Percentiles rank a stretch among this genome's conserved stretches.
phyloP scores from a whole-genome alignment of 2,797 vertebrate genomes.

The Coccyzus lansbergi region DNA sequence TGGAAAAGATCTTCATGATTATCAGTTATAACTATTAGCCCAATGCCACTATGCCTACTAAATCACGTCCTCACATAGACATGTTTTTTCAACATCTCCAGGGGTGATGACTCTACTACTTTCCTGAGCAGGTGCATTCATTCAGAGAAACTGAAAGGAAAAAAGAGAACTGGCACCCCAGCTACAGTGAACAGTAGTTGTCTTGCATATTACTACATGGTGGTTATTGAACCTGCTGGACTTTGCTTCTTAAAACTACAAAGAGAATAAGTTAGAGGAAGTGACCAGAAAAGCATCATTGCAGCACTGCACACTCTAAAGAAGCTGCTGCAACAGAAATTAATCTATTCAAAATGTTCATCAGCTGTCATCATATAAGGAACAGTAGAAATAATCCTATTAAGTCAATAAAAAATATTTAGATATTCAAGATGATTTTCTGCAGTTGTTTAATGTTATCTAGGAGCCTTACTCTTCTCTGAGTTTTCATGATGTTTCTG shows the following conservation, averaged over 20 bases:
- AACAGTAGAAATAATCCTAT: background rate
- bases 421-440: background rate
- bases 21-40: too few relatives aligned
- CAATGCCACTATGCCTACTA: too few relatives aligned
- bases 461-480: background rate
- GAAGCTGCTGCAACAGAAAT: background rate
- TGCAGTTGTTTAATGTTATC: conserved; percentile 4
- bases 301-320: background rate
- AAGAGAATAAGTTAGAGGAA: background rate
- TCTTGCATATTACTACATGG: background rate
- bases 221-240: background rate
- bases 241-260: background rate
- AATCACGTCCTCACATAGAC: too few relatives aligned
- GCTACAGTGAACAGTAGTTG: background rate
- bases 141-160: background rate
- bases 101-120: too few relatives aligned
- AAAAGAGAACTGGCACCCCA: background rate
- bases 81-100: too few relatives aligned
- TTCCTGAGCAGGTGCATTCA: background rate
- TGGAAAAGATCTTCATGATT: too few relatives aligned
- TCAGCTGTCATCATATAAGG: background rate
- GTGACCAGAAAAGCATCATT: background rate
- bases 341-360: background rate
- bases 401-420: conserved; percentile 8
- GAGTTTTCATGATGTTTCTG: background rate